Evolutionary conservation across 2,888 invertebrate species (phyloP), one percentile per base, ranked within the genome.

Genomic region (Amiota minor): DNA sequence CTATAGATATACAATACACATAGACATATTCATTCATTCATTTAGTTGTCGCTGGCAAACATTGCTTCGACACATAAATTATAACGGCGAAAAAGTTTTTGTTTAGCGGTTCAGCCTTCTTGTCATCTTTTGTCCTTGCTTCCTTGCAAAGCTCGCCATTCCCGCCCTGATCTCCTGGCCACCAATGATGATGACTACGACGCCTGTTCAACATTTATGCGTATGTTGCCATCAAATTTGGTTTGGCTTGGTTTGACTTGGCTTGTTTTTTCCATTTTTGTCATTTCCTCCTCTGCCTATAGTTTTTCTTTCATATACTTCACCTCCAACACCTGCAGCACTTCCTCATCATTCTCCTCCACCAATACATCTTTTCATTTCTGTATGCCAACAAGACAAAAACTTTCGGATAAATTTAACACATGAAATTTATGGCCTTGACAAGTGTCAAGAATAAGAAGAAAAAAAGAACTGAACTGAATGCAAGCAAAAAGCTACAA

Each of bases 371-470:
- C 12, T 59, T 20, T 20, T 20, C 16, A 59, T 18, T 59, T 62
- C 45, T 35, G 62, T 62, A 23, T 62, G 45, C 45, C 62, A 62
- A 45, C 62, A 35, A 53, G n/a, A 4, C 53, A 53, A 35, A 35
- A 62, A 62, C 62, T 62, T 62, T 62, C n/a, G 62, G 12, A 45
- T 62, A 62, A 62, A n/a, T 62, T 62, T 62, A 35, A 62, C 62
- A 35, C 23, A 14, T 62, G 12, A 35, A 62, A 62, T 12, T 62
- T 62, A 62, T 62, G 62, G 11, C 35, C 62, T 62, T 9, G 45
- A 62, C 62, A 12, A 35, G 35, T 23, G 62, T 45, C 62, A 20
- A 59, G 23, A 20, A 12, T 20, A 20, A 59, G 8, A 59, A 59
- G 10, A 23, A 11, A 1, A 20, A 59, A 16, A 1, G 35, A 35